Base-by-base conservation (phyloP, 2,888 invertebrate species). In the Hyposoter didymator region DNA sequence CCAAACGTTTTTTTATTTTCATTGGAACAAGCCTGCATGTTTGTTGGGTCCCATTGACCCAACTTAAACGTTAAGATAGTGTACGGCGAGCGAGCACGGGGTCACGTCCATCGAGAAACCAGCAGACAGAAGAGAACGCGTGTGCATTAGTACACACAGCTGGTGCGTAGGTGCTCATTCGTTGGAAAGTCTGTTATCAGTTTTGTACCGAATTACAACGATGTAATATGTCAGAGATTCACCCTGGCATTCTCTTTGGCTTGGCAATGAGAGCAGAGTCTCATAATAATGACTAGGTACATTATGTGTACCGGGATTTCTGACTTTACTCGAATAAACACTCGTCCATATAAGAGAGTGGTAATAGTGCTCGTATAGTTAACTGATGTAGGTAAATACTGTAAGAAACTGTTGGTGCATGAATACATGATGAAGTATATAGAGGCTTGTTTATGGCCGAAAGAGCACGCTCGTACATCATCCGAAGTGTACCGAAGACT, bases 401-500 rank as follows among this genome's bases (percentile, higher is more conserved):
- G 52, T 32, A 83, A 39, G 72, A 67, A 83, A 81, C 69, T 84
- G 86, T 84, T 78, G 78, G 86, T 59, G 80, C 80, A 83, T 85
- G 64, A 79, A 83, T 59, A 73, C 35, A 49, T 14, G 49, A 32
- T 66, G 19, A 28, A 55, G 43, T 47, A 22, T 55, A 55, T 19
- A 59, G 45, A 45, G 69, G 45, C 17, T 64, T 7, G 62, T 72
- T 70, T 35, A 72, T 49, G 72, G 85, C 82, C 76, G 47, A 67
- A 79, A 47, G 45, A 85, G 78, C 74, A 72, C 35, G 62, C 39
- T 76, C 39, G 35, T 39, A 39, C 47, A 35, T 39, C 49, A 22
- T 35, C 64, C 19, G 12, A 76, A 76, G 64, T 66, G 19, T 75
- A 47, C 10, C 66, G 39, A 35, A 22, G 14, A 28, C 43, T 49